Evolutionary conservation across 2,888 invertebrate genomes (phyloP).

Genomic region (Rhyacophila evoluta): DNA sequence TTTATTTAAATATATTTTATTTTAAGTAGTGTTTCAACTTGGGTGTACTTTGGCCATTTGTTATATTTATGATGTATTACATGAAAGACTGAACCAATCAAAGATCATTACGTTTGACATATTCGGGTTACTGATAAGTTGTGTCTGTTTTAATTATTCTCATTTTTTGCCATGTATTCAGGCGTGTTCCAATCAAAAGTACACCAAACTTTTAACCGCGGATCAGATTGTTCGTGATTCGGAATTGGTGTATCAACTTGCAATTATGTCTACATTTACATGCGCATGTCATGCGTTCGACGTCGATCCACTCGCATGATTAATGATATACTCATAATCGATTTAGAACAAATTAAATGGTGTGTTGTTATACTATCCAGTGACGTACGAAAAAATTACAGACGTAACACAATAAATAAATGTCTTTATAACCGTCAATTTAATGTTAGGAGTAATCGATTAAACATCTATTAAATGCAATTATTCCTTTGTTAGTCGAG

Average conservation of each 20-base stretch:
- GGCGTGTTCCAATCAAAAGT: neutral
- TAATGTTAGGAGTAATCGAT: too few species aligned
- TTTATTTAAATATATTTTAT: too few species aligned
- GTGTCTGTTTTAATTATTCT: neutral
- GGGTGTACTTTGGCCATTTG: too few species aligned
- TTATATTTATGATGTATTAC: too few species aligned
- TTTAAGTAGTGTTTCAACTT: too few species aligned
- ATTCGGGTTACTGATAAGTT: too few species aligned
- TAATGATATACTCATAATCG: constrained; percentile 48
- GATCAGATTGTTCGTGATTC: constrained; percentile 41
- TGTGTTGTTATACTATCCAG: neutral
- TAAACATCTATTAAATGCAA: too few species aligned
- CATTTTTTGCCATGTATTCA: neutral
- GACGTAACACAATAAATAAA: too few species aligned
- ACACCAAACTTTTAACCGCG: neutral
- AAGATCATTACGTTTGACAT: too few species aligned
- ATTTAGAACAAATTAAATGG: constrained; percentile 48
- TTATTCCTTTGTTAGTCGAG: too few species aligned
- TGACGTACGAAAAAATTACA: neutral
- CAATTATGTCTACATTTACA: constrained; percentile 52
- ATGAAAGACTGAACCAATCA: too few species aligned
- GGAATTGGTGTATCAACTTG: constrained; percentile 52
- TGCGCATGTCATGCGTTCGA: constrained; percentile 48
- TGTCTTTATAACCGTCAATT: too few species aligned
- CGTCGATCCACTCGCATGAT: constrained; percentile 46